phyloP scores from a whole-genome alignment of 1,140 invertebrate genomes.

The Helicoverpa zea region DNA sequence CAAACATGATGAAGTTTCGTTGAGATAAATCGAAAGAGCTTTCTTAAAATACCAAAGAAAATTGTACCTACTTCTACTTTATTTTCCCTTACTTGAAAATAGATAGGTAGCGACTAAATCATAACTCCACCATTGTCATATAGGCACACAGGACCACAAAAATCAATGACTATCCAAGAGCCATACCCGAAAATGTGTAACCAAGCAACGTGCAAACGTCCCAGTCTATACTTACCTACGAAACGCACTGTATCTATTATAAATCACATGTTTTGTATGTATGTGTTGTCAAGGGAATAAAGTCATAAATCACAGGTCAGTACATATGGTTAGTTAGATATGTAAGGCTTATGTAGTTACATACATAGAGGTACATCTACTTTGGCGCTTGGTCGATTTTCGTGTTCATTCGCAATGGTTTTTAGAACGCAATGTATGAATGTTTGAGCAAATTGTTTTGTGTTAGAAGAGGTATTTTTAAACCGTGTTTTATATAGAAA shows the following conservation, averaged over 20 bases:
- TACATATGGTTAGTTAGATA: constrained; percentile 33
- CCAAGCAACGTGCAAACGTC: constrained; percentile 43
- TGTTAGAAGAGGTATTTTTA: not conserved
- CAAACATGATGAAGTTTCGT: too few species aligned
- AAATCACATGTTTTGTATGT: constrained; percentile 44
- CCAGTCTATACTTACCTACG: constrained; percentile 25
- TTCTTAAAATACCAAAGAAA: too few species aligned
- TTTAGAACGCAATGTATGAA: not conserved
- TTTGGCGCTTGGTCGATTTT: constrained; percentile 22
- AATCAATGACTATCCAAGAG: constrained; percentile 27
- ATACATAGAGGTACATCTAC: not conserved
- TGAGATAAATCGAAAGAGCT: too few species aligned
- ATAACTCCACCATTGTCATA: constrained; percentile 15
- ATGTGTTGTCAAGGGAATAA: constrained; percentile 46
- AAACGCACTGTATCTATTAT: constrained; percentile 41
- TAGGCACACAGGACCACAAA: not conserved
- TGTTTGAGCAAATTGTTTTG: not conserved
- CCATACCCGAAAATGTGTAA: constrained; percentile 44
- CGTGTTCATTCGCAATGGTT: not conserved
- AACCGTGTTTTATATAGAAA: not conserved
- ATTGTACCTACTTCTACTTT: not conserved
- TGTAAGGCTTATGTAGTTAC: constrained; percentile 3
- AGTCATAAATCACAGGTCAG: constrained; percentile 51
- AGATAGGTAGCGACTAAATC: not conserved
- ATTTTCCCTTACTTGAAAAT: not conserved